These are phyloP conservation scores for Hemiscyllium ocellatum DNA, from an alignment of 2,113 vertebrate genomes.

Conservation along the genomic window DNA sequence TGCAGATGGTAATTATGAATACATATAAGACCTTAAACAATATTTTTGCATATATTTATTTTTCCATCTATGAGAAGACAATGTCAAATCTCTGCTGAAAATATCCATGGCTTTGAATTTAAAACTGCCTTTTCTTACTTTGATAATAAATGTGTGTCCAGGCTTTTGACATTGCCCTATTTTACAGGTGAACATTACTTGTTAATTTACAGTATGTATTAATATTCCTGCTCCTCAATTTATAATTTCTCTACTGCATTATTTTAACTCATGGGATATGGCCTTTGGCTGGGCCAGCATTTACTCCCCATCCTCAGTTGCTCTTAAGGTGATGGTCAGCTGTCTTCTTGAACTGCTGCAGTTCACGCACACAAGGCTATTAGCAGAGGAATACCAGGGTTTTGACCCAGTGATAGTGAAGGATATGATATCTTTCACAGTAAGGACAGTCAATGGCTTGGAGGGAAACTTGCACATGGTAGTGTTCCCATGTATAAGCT, in stretches of 20 bases:
- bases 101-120: neutral
- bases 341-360: too few species aligned
- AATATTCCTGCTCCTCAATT: neutral
- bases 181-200: neutral
- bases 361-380: too few species aligned
- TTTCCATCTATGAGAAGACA: neutral
- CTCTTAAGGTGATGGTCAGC: too few species aligned
- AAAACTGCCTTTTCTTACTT: neutral
- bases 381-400: too few species aligned
- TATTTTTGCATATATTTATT: neutral
- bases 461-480: too few species aligned
- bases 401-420: too few species aligned
- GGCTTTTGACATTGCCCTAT: neutral
- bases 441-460: too few species aligned
- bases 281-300: too few species aligned
- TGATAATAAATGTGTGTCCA: neutral
- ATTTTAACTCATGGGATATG: too few species aligned
- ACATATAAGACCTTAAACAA: neutral
- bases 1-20: neutral
- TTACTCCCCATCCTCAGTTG: too few species aligned
- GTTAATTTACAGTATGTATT: neutral
- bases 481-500: too few species aligned
- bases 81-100: neutral
- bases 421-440: too few species aligned
- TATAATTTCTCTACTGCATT: neutral